Evolutionary conservation across 1,140 invertebrate species (phyloP), one percentile per base, ranked within the genome.

Genomic region (Pogonognathellus flavescens): DNA sequence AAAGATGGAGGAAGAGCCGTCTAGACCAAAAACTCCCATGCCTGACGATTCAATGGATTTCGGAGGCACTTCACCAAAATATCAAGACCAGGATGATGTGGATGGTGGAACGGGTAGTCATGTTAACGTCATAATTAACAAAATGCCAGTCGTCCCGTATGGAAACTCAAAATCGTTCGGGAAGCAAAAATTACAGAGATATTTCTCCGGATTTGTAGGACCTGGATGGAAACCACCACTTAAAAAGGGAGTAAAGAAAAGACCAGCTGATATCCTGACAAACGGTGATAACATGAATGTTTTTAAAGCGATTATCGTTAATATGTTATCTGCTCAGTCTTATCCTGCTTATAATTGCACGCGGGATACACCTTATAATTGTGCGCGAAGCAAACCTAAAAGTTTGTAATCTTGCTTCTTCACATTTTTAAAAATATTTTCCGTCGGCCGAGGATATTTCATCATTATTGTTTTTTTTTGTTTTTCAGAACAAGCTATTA

Each of bases 401-500:
- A 41, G 31, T 41, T 41, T 41, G 31, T 41, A 41, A 41, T 41
- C 31, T 41, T n/a, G n/a, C n/a, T n/a, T n/a, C n/a, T n/a, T n/a
- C n/a, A n/a, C n/a, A n/a, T n/a, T n/a, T n/a, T n/a, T n/a, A n/a
- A n/a, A n/a, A n/a, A n/a, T n/a, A n/a, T n/a, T n/a, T n/a, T n/a
- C n/a, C n/a, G n/a, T n/a, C n/a, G 31, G 31, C 6, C 6, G 6
- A 41, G 31, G 31, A 41, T 41, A 3, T 31, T 41, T 16, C 4
- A 10, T n/a, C n/a, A n/a, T n/a, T n/a, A 16, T 41, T 14, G 8
- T 49, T 49, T 25, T n/a, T 10, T 0, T 60, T 25, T 82, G 4
- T 9, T 53, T 53, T 60, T 59, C 83, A 84, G 62, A 84, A 72
- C 87, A 22, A 18, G 70, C 25, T 18, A 76, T 76, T 14, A 76